These are phyloP conservation scores for Leiothrix lutea DNA, from an alignment of 2,113 vertebrate genomes.

Conservation along the genomic window DNA sequence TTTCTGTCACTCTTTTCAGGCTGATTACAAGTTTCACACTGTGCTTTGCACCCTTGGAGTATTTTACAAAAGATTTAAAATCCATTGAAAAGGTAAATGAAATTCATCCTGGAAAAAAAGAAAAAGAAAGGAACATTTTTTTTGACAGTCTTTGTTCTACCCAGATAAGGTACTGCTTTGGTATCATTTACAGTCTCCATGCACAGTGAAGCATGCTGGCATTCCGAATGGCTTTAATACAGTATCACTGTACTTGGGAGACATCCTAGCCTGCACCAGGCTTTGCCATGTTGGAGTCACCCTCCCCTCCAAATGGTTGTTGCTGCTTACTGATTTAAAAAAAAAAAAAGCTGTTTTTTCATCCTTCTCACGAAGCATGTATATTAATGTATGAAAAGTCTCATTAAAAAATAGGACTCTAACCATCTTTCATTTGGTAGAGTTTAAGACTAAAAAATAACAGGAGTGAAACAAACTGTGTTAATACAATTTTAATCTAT, in stretches of 20 bases:
- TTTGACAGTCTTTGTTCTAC: slow-evolving; percentile 49
- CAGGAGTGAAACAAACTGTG: background rate
- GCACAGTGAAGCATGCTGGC: background rate
- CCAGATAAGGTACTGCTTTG: slow-evolving; percentile 13
- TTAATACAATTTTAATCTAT: slow-evolving; percentile 39
- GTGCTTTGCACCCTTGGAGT: background rate
- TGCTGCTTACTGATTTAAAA: background rate
- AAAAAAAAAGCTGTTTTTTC: background rate
- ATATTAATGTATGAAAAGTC: background rate
- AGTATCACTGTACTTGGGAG: background rate
- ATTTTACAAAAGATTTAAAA: slow-evolving; percentile 53
- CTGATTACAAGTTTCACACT: slow-evolving; percentile 55
- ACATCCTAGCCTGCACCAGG: background rate
- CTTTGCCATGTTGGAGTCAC: background rate
- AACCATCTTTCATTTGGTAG: background rate
- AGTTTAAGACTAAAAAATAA: background rate
- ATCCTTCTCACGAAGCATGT: background rate
- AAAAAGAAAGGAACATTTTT: background rate
- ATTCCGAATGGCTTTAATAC: background rate
- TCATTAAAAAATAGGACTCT: slow-evolving; percentile 12
- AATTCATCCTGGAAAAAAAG: slow-evolving; percentile 2
- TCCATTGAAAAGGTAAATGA: slow-evolving; percentile 44
- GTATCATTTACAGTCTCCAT: slow-evolving; percentile 11
- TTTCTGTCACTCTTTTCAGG: slow-evolving; percentile 54
- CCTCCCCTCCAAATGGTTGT: background rate